Percentiles rank a stretch among this genome's conserved stretches.
Conservation (phyloP, 2,113 vertebrate species). For the Alligator sinensis region DNA sequence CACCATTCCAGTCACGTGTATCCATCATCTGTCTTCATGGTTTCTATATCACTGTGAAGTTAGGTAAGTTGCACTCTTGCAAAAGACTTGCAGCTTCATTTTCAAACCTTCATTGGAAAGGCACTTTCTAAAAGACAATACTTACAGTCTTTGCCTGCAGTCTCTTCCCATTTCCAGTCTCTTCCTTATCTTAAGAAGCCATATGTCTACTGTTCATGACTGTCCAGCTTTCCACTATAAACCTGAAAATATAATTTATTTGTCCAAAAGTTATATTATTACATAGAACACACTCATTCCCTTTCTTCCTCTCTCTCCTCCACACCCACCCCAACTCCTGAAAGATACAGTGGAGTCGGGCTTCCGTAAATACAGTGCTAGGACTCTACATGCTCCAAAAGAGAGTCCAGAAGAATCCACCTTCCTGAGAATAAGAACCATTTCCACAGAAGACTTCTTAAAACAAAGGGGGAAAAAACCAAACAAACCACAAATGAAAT, state of each 20-base stretch:
- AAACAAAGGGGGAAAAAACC: not conserved
- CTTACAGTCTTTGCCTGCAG: not conserved
- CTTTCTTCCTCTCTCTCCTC: no score
- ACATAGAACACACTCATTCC: not conserved
- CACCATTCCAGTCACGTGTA: accelerated
- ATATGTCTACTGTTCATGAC: not conserved
- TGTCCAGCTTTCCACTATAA: not conserved
- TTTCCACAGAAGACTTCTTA: not conserved
- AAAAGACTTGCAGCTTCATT: not conserved
- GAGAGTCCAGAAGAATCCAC: not conserved
- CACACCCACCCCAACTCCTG: not conserved
- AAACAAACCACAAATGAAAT: not conserved
- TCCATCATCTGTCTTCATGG: no score
- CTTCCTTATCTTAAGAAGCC: not conserved
- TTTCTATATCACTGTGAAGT: accelerated
- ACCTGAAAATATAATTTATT: not conserved
- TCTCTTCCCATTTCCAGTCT: not conserved
- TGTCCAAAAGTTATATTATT: not conserved
- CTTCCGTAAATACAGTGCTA: not conserved
- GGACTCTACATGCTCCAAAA: not conserved
- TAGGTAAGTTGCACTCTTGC: not conserved
- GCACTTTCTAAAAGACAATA: no score
- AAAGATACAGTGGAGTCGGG: not conserved
- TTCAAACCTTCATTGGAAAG: not conserved
- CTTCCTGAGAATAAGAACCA: not conserved